Percentiles rank a stretch among this genome's conserved stretches.
Evolutionary conservation across 2,888 invertebrate genomes (phyloP).

Genomic region (Brachypalpus laphriformis): DNA sequence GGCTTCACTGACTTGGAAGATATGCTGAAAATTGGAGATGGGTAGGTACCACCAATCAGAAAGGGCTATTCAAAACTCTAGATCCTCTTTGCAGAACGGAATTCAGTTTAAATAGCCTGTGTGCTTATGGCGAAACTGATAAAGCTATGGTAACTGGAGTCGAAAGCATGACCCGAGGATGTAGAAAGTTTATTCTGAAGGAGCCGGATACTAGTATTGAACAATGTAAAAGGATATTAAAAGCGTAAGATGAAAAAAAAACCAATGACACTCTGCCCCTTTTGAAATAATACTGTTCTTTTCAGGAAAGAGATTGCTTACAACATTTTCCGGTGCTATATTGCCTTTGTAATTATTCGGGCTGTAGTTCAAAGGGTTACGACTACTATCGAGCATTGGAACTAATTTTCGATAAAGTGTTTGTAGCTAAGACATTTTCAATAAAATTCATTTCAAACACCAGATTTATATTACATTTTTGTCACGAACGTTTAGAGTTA

Average conservation of each 20-base stretch:
- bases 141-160: no score
- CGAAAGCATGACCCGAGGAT: no score
- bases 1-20: slow-evolving; percentile 74
- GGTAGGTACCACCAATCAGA: slow-evolving; percentile 66
- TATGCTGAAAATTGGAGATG: slow-evolving; percentile 39
- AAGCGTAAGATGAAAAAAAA: slow-evolving; percentile 62
- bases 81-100: slow-evolving; percentile 40
- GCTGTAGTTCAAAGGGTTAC: not conserved
- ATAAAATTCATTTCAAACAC: no score
- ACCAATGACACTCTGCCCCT: no score
- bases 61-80: not conserved
- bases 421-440: no score
- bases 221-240: slow-evolving; percentile 41
- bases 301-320: slow-evolving; percentile 38
- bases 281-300: not conserved
- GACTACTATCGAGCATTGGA: not conserved
- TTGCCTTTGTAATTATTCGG: not conserved
- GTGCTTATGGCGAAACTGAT: not conserved
- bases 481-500: no score
- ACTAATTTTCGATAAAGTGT: no score
- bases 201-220: slow-evolving; percentile 56
- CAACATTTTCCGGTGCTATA: not conserved
- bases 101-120: slow-evolving; percentile 5
- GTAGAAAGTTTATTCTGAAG: slow-evolving; percentile 55
- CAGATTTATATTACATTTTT: no score